Conservation (phyloP, 2,113 vertebrate genomes). For the Nycticebus coucang region DNA sequence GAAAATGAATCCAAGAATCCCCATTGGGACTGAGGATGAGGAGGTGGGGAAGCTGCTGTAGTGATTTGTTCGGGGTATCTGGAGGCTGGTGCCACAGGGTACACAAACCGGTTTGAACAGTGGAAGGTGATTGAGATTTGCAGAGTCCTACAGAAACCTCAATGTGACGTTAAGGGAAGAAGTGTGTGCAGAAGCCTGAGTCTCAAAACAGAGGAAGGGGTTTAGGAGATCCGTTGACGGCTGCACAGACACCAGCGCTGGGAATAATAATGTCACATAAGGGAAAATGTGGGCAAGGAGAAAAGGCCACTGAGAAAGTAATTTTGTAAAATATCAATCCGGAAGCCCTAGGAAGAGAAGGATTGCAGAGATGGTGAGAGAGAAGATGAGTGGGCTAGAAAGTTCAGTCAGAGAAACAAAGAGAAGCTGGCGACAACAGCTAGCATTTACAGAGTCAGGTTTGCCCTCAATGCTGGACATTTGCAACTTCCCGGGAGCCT, state of each 20-base stretch:
- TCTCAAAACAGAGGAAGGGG: not conserved
- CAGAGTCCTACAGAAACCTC: not conserved
- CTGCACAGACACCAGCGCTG: not conserved
- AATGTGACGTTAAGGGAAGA: not conserved
- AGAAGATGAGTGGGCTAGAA: no score
- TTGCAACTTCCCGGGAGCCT: not conserved
- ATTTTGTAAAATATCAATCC: no score
- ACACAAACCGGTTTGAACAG: not conserved
- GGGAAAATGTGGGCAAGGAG: not conserved
- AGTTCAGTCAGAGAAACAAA: fast-evolving
- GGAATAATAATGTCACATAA: not conserved
- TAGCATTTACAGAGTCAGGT: no score
- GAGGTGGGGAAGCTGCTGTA: no score
- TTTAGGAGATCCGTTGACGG: not conserved
- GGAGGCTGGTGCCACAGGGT: not conserved
- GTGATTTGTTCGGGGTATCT: not conserved
- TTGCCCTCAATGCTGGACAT: not conserved
- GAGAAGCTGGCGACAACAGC: not conserved
- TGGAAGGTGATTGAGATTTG: no score
- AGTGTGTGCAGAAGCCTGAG: not conserved
- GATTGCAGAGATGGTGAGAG: not conserved
- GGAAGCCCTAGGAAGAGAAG: not conserved
- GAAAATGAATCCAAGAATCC: not conserved
- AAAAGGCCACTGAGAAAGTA: not conserved
- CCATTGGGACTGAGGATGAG: fast-evolving